Evolutionary conservation across 1,140 invertebrate species (phyloP), one percentile per base, ranked within the genome.

Genomic region (Araneus ventricosus): DNA sequence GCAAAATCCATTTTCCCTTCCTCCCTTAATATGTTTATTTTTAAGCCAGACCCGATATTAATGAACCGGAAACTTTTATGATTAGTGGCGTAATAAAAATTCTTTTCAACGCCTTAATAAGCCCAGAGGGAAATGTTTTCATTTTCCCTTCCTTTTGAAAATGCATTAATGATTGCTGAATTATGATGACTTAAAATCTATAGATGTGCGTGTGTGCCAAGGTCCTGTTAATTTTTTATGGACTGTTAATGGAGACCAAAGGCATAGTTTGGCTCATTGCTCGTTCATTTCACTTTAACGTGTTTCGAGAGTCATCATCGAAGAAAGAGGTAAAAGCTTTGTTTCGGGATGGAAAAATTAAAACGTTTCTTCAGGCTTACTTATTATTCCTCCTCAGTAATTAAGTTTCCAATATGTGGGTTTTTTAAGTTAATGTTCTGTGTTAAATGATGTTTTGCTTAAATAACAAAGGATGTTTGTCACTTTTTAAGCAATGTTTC

Each of bases 61-160:
- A 91, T 91, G 89, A 91, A 91, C 41, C 75, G 57, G 89, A 57
- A 91, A 91, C 41, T 91, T 91, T 91, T 91, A 91, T 91, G 89
- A 91, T 91, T 91, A 91, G 80, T 34, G 80, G 52, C 75, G 41
- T 41, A 84, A 91, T 84, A 84, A 91, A 91, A 91, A 61, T 84
- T 91, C 80, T 41, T 84, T 91, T 91, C 57, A 90, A 39, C 10
- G 75, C 79, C 57, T 88, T 84, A 91, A 84, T 84, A 91, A 84
- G 52, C 30, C 89, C 80, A 30, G 37, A 39, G 89, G 89, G 80
- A 84, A 84, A 91, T 91, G 89, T 91, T 91, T 91, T 84, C 89
- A 91, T 91, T 91, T 90, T 90, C 24, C 37, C 22, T 34, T 67
- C 41, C 34, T 84, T 82, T 91, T 27, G 45, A 30, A 82, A 84